These are phyloP conservation scores for Lamprologus callipterus DNA, from an alignment of 2,113 vertebrate species.

Conservation along the genomic window DNA sequence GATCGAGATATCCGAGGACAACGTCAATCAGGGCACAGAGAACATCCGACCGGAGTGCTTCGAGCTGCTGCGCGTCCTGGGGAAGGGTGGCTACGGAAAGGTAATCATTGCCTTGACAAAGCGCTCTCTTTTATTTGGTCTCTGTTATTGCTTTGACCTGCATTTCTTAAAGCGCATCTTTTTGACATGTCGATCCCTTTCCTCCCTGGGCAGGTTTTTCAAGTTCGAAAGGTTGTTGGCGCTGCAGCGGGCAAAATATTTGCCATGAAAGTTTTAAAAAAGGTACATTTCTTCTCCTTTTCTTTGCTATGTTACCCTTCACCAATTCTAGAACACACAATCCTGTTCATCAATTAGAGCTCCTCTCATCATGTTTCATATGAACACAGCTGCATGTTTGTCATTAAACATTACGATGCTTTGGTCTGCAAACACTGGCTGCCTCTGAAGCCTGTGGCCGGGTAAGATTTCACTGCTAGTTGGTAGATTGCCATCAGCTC, in stretches of 20 bases:
- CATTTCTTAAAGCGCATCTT: background rate
- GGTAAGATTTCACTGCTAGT: slow-evolving; percentile 42
- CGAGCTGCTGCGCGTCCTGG: slow-evolving; percentile 91
- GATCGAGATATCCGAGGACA: slow-evolving; percentile 98
- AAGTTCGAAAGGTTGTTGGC: slow-evolving; percentile 95
- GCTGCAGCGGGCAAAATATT: slow-evolving; percentile 95
- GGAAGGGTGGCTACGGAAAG: slow-evolving; percentile 99
- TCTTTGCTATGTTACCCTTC: background rate
- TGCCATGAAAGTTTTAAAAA: slow-evolving; percentile 99
- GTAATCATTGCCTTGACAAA: slow-evolving; percentile 48
- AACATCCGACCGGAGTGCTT: slow-evolving; percentile 97
- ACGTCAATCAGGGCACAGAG: slow-evolving; percentile 96
- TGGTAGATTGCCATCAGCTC: slow-evolving; percentile 28
- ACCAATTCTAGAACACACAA: background rate
- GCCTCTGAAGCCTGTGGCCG: slow-evolving; percentile 29
- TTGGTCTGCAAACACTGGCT: slow-evolving; percentile 29
- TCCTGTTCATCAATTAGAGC: background rate
- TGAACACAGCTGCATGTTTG: background rate
- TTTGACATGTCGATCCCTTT: background rate
- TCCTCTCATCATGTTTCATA: background rate
- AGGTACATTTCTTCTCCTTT: slow-evolving; percentile 69
- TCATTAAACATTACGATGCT: background rate
- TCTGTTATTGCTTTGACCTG: background rate
- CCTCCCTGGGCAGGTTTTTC: slow-evolving; percentile 81
- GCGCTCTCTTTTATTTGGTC: background rate